Percentiles rank a stretch among this genome's conserved stretches.
These are phyloP conservation scores for Dryomyza anilis DNA, from an alignment of 2,888 invertebrate genomes.

Conservation along the genomic window DNA sequence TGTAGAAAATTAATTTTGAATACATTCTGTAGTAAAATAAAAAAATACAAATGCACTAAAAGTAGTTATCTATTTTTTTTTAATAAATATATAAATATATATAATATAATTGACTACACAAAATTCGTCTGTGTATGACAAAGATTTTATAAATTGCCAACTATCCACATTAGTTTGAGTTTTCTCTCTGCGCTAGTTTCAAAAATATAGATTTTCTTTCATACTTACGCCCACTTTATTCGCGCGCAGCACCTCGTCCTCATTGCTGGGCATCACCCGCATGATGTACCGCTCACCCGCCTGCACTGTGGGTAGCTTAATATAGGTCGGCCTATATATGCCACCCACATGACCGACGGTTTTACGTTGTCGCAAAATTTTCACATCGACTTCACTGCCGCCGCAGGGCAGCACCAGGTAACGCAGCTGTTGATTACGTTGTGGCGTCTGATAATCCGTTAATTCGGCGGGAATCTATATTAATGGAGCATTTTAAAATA, in stretches of 20 bases:
- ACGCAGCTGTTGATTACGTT: constrained; percentile 38
- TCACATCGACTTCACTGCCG: constrained; percentile 63
- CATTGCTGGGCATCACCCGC: constrained; percentile 63
- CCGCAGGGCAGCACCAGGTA: constrained; percentile 66
- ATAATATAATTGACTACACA: no score
- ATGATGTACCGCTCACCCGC: constrained; percentile 63
- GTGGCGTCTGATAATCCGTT: neutral
- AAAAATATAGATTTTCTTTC: neutral
- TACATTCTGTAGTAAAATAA: no score
- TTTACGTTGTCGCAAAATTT: constrained; percentile 59
- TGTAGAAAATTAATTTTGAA: no score
- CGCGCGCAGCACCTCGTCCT: constrained; percentile 63
- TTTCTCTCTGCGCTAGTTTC: no score
- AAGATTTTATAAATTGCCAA: no score
- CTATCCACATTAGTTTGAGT: no score
- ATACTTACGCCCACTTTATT: constrained; percentile 63
- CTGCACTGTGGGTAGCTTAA: constrained; percentile 54
- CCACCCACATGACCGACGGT: constrained; percentile 54
- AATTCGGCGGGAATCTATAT: constrained; percentile 22
- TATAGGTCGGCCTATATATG: constrained; percentile 63
- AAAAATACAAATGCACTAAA: no score
- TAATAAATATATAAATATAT: no score
- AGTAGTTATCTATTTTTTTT: no score
- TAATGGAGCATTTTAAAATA: no score
- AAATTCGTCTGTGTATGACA: no score